These are phyloP conservation scores for Rattus rattus DNA, from an alignment of 2,113 vertebrate species.

Conservation along the genomic window DNA sequence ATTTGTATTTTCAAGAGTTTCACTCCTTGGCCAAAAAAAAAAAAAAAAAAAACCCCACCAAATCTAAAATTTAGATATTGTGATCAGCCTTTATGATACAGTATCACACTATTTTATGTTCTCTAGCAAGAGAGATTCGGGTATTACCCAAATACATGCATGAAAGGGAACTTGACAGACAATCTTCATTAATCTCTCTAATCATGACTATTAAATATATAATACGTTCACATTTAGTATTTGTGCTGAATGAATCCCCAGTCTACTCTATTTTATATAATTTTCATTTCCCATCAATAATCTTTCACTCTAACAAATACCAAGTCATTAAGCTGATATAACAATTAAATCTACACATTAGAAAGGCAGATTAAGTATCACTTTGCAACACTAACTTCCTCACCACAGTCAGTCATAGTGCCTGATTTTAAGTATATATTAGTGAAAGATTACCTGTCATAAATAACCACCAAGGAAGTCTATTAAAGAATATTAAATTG, in stretches of 20 bases:
- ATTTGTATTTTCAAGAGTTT: conserved; percentile 53
- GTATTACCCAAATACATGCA: background rate
- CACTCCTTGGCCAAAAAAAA: conserved; percentile 25
- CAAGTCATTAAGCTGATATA: conserved; percentile 65
- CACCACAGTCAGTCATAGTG: background rate
- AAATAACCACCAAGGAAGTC: conserved; percentile 10
- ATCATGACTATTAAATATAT: background rate
- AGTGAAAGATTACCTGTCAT: background rate
- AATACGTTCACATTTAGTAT: conserved; percentile 27
- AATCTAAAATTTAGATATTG: conserved; percentile 49
- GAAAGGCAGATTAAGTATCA: conserved; percentile 60
- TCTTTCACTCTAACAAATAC: conserved; percentile 39
- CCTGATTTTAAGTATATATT: background rate
- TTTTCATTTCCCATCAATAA: conserved; percentile 69
- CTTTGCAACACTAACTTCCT: conserved; percentile 55
- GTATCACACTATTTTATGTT: background rate
- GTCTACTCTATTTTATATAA: conserved; percentile 47
- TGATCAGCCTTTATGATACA: background rate
- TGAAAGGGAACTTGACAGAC: background rate
- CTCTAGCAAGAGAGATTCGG: background rate
- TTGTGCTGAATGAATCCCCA: conserved; percentile 37
- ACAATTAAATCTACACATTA: conserved; percentile 62
- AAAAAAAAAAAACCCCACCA: background rate
- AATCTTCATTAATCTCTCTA: conserved; percentile 42
- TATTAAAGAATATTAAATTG: conserved; percentile 57